phyloP scores from a whole-genome alignment of 64 coral and sea anemone genomes.

The Stichodactyla mertensii region DNA sequence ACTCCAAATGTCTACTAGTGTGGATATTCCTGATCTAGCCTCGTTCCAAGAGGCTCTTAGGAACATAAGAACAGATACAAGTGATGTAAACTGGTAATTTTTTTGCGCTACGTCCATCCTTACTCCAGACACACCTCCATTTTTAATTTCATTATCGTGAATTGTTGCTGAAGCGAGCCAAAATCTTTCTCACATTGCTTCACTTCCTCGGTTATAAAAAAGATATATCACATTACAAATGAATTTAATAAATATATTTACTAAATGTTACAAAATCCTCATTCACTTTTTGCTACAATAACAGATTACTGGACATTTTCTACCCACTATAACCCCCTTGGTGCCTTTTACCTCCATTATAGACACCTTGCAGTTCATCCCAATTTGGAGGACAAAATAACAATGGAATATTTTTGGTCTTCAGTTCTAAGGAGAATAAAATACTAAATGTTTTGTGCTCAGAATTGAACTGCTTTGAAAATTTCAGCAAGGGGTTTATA shows the following conservation, averaged over 20 bases:
- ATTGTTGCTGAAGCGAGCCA: background rate
- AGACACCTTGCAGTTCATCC: background rate
- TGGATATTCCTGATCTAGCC: background rate
- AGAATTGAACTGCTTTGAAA: too few relatives aligned
- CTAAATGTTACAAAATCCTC: too few relatives aligned
- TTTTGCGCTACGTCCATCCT: background rate
- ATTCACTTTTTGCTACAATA: background rate
- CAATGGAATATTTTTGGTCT: too few relatives aligned
- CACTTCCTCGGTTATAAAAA: background rate
- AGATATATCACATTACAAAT: background rate
- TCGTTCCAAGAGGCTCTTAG: background rate
- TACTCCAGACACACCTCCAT: conserved; percentile 1
- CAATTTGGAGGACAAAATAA: background rate
- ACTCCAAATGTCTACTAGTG: background rate
- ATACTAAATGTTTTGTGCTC: too few relatives aligned
- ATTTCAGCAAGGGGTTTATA: too few relatives aligned
- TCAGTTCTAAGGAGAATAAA: too few relatives aligned
- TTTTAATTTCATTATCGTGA: background rate
- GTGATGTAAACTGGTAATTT: conserved; percentile 7
- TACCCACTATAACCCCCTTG: background rate
- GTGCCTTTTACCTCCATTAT: background rate
- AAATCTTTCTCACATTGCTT: background rate
- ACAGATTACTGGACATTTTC: background rate
- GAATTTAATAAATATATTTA: background rate
- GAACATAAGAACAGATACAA: conserved; percentile 3